Evolutionary conservation across 1,140 invertebrate species (phyloP).

Genomic region (Zaprionus davidi): DNA sequence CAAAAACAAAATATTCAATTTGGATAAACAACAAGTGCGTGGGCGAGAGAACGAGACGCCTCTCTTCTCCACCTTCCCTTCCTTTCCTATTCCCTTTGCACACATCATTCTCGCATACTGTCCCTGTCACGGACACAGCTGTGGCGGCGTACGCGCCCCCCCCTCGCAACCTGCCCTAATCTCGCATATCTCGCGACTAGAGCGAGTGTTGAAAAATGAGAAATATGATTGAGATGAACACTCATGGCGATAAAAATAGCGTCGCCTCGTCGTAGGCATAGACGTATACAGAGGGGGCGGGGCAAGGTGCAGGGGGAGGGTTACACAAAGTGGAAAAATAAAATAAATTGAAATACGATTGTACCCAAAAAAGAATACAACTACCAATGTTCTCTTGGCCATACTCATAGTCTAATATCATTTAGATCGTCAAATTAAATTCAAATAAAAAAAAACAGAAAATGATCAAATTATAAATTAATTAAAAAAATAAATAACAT

Average conservation of each 20-base stretch:
- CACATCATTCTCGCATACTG: conserved; percentile 11
- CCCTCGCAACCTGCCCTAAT: conserved; percentile 18
- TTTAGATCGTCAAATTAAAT: not conserved
- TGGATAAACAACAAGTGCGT: conserved; percentile 62
- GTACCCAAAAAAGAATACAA: conserved; percentile 55
- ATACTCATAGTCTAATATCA: conserved; percentile 49
- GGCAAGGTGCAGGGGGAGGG: conserved; percentile 16
- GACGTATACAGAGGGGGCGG: conserved; percentile 3
- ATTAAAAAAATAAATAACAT: not conserved
- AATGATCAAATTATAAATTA: not conserved
- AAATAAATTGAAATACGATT: conserved; percentile 73
- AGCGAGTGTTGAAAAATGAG: conserved; percentile 68
- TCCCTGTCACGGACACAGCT: conserved; percentile 40
- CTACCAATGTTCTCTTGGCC: conserved; percentile 33
- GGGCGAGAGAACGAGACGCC: conserved; percentile 35
- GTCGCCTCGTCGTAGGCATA: conserved; percentile 39
- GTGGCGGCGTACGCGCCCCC: not conserved
- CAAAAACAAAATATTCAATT: conserved; percentile 21
- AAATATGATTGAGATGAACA: conserved; percentile 79
- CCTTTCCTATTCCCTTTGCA: not conserved
- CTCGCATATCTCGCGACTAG: conserved; percentile 32
- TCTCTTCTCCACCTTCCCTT: conserved; percentile 5
- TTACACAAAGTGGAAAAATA: conserved; percentile 41
- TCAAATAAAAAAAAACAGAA: not conserved
- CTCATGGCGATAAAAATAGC: conserved; percentile 75